These are phyloP conservation scores for Leptinotarsa rubiginosa DNA, from an alignment of 2,888 invertebrate species.

Conservation along the genomic window DNA sequence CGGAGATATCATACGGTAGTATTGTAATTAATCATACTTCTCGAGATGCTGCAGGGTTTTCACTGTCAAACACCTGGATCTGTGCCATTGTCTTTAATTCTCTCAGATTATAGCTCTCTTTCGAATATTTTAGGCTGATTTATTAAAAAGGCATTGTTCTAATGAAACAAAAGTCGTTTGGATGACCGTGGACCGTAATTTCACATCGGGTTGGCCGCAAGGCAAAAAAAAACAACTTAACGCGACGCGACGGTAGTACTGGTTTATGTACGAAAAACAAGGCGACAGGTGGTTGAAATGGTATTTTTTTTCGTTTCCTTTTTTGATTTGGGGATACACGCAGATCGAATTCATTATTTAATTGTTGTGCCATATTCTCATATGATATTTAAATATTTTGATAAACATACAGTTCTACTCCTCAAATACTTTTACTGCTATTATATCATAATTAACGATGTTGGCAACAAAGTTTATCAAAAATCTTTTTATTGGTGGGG, in stretches of 20 bases:
- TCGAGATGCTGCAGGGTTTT: slow-evolving; percentile 50
- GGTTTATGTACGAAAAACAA: neutral
- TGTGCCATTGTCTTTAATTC: slow-evolving; percentile 58
- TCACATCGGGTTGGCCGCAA: slow-evolving; percentile 8
- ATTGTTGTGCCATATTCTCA: too few species aligned
- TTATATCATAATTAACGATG: too few species aligned
- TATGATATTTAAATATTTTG: too few species aligned
- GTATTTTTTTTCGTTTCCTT: neutral
- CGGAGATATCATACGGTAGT: slow-evolving; percentile 63
- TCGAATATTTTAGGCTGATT: slow-evolving; percentile 45
- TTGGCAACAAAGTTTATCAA: too few species aligned
- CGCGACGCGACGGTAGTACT: neutral
- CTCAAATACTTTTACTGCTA: too few species aligned
- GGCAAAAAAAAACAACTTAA: slow-evolving; percentile 1
- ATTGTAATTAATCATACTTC: slow-evolving; percentile 64
- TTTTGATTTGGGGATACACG: neutral
- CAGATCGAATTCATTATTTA: neutral
- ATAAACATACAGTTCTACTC: too few species aligned
- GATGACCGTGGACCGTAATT: slow-evolving; percentile 31
- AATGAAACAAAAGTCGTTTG: slow-evolving; percentile 40
- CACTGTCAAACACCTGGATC: slow-evolving; percentile 61
- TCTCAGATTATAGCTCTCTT: slow-evolving; percentile 46
- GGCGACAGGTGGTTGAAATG: neutral
- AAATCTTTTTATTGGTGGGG: too few species aligned
- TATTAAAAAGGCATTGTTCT: slow-evolving; percentile 46